These are phyloP conservation scores for Schizopygopsis pylzovi DNA, from an alignment of 2,797 vertebrate species.

Conservation along the genomic window DNA sequence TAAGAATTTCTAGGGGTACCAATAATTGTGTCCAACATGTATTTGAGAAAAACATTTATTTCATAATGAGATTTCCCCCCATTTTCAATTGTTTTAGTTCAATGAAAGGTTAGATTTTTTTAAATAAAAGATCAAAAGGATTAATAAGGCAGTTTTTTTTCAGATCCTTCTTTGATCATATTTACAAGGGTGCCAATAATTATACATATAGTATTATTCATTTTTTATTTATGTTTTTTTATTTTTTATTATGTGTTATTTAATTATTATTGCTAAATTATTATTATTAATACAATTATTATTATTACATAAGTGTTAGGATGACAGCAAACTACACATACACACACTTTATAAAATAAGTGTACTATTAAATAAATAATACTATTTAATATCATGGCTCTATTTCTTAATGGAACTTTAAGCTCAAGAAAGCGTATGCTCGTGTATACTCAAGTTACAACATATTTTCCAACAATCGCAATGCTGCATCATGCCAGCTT, in stretches of 20 bases:
- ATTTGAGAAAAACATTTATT: too few species aligned
- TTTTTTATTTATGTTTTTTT: neutral
- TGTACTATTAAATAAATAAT: neutral
- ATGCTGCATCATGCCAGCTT: conserved; percentile 1
- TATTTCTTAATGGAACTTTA: neutral
- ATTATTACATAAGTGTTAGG: neutral
- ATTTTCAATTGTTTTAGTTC: too few species aligned
- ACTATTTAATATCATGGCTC: neutral
- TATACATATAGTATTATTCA: too few species aligned
- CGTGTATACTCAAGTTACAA: neutral
- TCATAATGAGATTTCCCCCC: too few species aligned
- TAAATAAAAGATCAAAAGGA: too few species aligned
- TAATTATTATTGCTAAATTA: neutral
- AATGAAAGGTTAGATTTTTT: too few species aligned
- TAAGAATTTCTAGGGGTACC: too few species aligned
- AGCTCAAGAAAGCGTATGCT: neutral
- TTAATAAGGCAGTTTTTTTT: too few species aligned
- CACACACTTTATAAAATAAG: too few species aligned
- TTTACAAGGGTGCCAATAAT: too few species aligned
- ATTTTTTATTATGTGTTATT: neutral
- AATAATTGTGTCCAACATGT: too few species aligned
- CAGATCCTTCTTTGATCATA: too few species aligned
- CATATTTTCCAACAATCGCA: conserved; percentile 29
- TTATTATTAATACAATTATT: neutral
- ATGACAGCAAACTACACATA: neutral